Conservation (phyloP, 2,113 vertebrate species). For the Pterocles burchelli region DNA sequence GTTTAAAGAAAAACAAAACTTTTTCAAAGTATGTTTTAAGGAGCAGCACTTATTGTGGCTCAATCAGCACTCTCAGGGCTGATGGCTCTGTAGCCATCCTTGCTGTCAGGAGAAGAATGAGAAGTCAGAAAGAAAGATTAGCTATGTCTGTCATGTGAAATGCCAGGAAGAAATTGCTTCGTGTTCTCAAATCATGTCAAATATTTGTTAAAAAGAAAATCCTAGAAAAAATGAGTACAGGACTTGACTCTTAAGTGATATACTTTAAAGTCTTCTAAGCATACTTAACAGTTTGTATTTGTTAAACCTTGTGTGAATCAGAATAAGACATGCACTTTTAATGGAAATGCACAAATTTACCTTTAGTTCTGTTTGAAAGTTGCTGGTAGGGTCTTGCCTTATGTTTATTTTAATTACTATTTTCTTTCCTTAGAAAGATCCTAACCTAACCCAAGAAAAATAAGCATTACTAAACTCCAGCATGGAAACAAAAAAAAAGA, state of each 20-base stretch:
- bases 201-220: background rate
- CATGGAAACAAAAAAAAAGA: background rate
- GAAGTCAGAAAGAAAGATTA: background rate
- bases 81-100: background rate
- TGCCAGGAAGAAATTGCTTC: background rate
- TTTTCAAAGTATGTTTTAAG: background rate
- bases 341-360: background rate
- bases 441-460: background rate
- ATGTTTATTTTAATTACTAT: background rate
- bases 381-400: background rate
- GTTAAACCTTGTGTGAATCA: background rate
- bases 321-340: background rate
- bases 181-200: background rate
- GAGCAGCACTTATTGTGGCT: background rate
- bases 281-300: background rate
- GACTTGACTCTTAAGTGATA: background rate
- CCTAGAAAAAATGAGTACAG: background rate
- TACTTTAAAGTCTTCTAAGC: background rate
- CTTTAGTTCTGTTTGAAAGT: background rate
- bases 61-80: background rate
- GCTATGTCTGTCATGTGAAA: background rate
- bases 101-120: background rate
- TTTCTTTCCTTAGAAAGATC: background rate
- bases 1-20: constrained; percentile 42
- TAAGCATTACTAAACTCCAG: background rate